phyloP scores from a whole-genome alignment of 2,113 vertebrate genomes.

The Ammodytes dubius region DNA sequence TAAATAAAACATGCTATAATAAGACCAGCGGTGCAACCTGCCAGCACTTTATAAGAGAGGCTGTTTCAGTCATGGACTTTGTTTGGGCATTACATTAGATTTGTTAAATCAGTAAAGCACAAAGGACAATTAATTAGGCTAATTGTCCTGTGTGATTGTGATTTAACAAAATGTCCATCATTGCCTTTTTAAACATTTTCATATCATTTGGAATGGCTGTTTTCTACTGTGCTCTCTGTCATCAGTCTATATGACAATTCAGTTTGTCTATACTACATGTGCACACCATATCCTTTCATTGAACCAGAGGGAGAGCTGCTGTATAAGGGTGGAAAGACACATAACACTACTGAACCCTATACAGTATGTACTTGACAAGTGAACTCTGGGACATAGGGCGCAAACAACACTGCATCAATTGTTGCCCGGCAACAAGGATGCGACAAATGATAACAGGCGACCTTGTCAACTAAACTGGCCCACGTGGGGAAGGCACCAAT shows the following conservation, averaged over 20 bases:
- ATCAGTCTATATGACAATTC: not conserved
- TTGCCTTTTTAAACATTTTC: too few species aligned
- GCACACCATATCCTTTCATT: not conserved
- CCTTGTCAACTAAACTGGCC: constrained; percentile 15
- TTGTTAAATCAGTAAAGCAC: too few species aligned
- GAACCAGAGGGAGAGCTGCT: not conserved
- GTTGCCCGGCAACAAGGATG: constrained; percentile 56
- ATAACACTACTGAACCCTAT: constrained; percentile 8
- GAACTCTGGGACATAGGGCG: constrained; percentile 18
- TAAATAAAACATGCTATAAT: too few species aligned
- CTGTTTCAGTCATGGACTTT: too few species aligned
- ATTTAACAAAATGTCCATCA: too few species aligned
- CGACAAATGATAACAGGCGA: constrained; percentile 43
- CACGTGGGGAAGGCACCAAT: not conserved
- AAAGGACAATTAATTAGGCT: too few species aligned
- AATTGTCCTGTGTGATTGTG: too few species aligned
- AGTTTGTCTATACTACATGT: too few species aligned
- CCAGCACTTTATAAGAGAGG: too few species aligned
- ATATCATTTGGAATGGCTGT: not conserved
- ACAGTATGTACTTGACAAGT: constrained; percentile 7
- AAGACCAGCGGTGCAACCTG: too few species aligned
- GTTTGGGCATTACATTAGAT: too few species aligned
- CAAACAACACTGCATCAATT: constrained; percentile 33
- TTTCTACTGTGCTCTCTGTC: not conserved
- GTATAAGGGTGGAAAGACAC: not conserved